Evolutionary conservation across 1,140 invertebrate species (phyloP).

Genomic region (Ips nitidus): DNA sequence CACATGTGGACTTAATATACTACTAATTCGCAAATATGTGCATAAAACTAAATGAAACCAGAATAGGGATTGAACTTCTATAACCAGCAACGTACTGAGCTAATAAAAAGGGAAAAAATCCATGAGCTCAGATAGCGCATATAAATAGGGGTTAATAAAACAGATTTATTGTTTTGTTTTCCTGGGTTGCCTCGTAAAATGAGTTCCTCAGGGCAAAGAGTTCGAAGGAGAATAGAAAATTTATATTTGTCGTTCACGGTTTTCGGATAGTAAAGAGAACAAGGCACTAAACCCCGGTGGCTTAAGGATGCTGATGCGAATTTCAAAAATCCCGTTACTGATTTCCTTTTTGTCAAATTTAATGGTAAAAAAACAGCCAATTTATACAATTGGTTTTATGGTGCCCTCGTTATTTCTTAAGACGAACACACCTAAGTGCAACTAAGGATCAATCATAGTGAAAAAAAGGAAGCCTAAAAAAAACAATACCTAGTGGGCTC

Average conservation of each 20-base stretch:
- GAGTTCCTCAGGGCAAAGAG: conserved; percentile 22
- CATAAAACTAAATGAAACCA: not conserved
- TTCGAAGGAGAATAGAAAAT: conserved; percentile 22
- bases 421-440: conserved; percentile 27
- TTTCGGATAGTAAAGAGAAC: not conserved
- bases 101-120: conserved; percentile 25
- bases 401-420: conserved; percentile 20
- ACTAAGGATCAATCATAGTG: conserved; percentile 20
- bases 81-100: conserved; percentile 6
- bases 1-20: no score
- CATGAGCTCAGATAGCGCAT: conserved; percentile 25
- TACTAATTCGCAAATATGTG: no score
- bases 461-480: conserved; percentile 5
- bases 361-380: conserved; percentile 13
- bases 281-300: not conserved
- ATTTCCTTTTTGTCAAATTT: not conserved
- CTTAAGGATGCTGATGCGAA: not conserved
- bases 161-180: conserved; percentile 35
- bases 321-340: not conserved
- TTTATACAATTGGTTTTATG: conserved; percentile 17
- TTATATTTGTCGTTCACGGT: conserved; percentile 12
- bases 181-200: conserved; percentile 24
- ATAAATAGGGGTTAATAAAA: conserved; percentile 34
- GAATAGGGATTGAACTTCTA: conserved; percentile 8
- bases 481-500: conserved; percentile 9